Percentiles rank a stretch among this genome's conserved stretches.
phyloP scores from a whole-genome alignment of 2,797 vertebrate genomes.

The Pipistrellus kuhlii region DNA sequence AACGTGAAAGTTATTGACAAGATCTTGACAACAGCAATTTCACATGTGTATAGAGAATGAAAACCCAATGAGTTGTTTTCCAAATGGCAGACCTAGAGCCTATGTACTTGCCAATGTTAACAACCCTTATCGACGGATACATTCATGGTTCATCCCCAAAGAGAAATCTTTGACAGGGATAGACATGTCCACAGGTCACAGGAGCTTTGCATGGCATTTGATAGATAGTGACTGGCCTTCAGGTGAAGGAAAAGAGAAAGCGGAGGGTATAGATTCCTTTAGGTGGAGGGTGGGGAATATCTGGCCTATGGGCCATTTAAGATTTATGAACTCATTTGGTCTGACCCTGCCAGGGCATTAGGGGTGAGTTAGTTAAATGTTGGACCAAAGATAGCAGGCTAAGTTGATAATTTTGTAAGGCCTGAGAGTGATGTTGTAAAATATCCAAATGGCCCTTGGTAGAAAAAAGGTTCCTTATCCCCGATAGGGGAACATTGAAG shows the following conservation, averaged over 20 bases:
- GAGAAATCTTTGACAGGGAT: not conserved
- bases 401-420: too few species aligned
- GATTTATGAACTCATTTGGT: too few species aligned
- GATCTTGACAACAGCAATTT: not conserved
- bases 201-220: not conserved
- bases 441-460: too few species aligned
- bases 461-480: too few species aligned
- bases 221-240: not conserved
- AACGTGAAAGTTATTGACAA: not conserved
- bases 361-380: too few species aligned
- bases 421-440: too few species aligned
- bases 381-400: too few species aligned
- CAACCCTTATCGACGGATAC: not conserved
- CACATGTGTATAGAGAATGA: not conserved
- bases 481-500: not conserved
- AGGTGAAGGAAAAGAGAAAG: not conserved
- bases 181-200: not conserved
- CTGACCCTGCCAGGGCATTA: too few species aligned
- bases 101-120: not conserved
- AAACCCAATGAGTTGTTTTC: not conserved
- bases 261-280: not conserved
- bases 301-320: too few species aligned
- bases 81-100: not conserved
- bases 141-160: not conserved
- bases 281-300: too few species aligned